Evolutionary conservation across 2,888 invertebrate species (phyloP).

Genomic region (Amblyjoppa proteus): DNA sequence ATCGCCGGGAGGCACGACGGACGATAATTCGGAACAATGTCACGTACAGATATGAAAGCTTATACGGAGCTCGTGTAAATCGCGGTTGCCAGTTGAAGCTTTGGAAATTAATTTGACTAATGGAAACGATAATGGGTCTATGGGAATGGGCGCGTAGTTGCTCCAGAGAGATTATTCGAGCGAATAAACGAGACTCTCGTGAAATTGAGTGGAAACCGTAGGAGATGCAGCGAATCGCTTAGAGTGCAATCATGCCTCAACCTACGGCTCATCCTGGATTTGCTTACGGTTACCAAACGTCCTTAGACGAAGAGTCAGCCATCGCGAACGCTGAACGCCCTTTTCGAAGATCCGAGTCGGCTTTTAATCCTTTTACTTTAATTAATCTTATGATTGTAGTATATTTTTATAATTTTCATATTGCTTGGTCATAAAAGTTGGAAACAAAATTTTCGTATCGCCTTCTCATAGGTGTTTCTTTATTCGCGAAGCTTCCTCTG

Average conservation of each 20-base stretch:
- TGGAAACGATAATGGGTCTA: slow-evolving; percentile 60
- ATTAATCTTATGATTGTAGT: neutral
- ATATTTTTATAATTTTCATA: neutral
- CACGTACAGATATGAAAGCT: slow-evolving; percentile 31
- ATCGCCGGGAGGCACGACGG: neutral
- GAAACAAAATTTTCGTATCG: too few relatives aligned
- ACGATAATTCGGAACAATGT: slow-evolving; percentile 53
- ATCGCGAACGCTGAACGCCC: neutral
- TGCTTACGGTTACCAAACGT: neutral
- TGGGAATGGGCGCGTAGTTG: slow-evolving; percentile 13
- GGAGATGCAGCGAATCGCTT: neutral
- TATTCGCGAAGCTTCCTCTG: too few relatives aligned
- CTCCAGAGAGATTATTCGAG: slow-evolving; percentile 29
- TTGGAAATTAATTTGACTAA: slow-evolving; percentile 69
- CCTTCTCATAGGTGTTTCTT: too few relatives aligned
- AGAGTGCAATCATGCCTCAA: neutral
- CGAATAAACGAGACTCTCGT: slow-evolving; percentile 20
- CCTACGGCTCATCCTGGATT: neutral
- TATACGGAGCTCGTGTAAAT: slow-evolving; percentile 47
- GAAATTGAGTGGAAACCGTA: slow-evolving; percentile 2
- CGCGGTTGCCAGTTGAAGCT: slow-evolving; percentile 47
- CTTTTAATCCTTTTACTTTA: neutral
- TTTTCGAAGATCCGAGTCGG: neutral
- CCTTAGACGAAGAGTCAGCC: neutral
- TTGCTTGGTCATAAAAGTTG: too few relatives aligned